These are phyloP conservation scores for Nycticorax nycticorax DNA, from an alignment of 2,113 vertebrate species.

Conservation along the genomic window DNA sequence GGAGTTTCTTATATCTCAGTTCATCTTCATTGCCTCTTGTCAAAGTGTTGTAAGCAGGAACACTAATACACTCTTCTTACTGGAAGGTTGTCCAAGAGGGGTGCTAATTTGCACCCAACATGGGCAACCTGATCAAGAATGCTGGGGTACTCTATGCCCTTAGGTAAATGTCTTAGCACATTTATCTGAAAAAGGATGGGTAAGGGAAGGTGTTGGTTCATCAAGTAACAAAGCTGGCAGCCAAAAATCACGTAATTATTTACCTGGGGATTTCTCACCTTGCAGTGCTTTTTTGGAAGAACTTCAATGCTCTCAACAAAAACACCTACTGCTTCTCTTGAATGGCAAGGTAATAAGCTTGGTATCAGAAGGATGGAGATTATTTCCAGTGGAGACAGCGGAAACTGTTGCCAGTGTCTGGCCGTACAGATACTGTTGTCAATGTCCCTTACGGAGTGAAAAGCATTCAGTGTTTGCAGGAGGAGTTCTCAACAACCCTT, in stretches of 20 bases:
- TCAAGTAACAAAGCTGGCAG: background rate
- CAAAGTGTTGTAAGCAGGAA: background rate
- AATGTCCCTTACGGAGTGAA: background rate
- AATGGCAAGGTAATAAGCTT: background rate
- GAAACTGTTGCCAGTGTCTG: background rate
- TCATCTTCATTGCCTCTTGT: background rate
- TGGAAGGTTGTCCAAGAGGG: background rate
- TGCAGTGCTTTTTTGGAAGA: background rate
- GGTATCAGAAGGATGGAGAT: background rate
- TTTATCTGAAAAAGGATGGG: background rate
- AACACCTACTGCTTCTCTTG: background rate
- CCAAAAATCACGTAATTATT: background rate
- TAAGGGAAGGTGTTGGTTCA: background rate
- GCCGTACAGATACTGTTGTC: background rate
- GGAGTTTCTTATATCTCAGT: background rate
- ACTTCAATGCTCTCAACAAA: background rate
- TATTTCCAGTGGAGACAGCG: background rate
- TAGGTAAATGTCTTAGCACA: background rate
- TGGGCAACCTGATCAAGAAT: background rate
- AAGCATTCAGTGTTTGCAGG: background rate
- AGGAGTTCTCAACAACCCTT: conserved; percentile 33
- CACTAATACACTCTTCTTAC: background rate
- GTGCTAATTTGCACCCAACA: background rate
- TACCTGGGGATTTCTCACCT: background rate
- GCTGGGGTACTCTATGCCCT: background rate